A percentile compares a stretch with the other conserved stretches of the same genome.
phyloP scores from a whole-genome alignment of 2,113 vertebrate species.

The Plestiodon gilberti region DNA sequence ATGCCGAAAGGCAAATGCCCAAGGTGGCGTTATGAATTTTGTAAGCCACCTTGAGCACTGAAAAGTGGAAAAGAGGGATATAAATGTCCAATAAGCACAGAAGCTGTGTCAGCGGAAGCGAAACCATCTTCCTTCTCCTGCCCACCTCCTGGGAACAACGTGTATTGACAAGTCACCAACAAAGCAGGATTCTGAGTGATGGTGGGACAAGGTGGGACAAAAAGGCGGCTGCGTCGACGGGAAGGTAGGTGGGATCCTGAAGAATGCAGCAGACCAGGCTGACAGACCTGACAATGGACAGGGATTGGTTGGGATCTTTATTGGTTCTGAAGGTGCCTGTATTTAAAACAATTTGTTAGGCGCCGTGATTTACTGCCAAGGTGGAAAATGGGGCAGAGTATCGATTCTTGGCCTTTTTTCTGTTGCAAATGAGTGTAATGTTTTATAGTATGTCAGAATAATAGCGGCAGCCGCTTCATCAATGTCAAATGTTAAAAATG shows the following conservation, averaged over 20 bases:
- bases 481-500: conserved; percentile 89
- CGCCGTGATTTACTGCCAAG: conserved; percentile 77
- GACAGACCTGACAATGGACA: conserved; percentile 63
- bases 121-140: neutral
- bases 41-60: too few relatives aligned
- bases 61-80: too few relatives aligned
- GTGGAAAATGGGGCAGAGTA: conserved; percentile 82
- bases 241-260: neutral
- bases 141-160: too few relatives aligned
- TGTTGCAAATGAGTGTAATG: conserved; percentile 85
- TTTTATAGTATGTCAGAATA: conserved; percentile 88
- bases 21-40: too few relatives aligned
- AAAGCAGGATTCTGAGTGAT: accelerated
- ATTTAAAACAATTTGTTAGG: conserved; percentile 85
- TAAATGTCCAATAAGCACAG: too few relatives aligned
- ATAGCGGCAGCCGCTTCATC: conserved; percentile 84
- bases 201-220: accelerated
- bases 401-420: conserved; percentile 87
- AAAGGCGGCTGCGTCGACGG: accelerated
- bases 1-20: too few relatives aligned
- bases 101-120: neutral
- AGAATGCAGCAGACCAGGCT: conserved; percentile 19
- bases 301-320: conserved; percentile 69
- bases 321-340: conserved; percentile 80
- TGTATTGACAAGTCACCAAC: neutral